phyloP scores from a whole-genome alignment of 2,888 invertebrate species.

The Tyria jacobaeae region DNA sequence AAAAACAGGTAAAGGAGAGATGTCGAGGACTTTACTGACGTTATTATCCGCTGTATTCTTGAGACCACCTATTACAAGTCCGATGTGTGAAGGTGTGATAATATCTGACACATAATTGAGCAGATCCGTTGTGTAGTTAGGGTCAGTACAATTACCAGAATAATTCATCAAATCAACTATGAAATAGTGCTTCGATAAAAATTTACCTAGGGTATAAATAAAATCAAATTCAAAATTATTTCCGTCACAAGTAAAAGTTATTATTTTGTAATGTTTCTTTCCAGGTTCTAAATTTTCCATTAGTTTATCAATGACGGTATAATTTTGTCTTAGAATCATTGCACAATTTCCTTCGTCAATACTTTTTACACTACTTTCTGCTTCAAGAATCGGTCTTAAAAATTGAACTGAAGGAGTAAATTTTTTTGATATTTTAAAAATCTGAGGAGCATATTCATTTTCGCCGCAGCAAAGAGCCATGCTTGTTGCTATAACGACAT shows the following conservation, averaged over 20 bases:
- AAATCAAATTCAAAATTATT: background rate
- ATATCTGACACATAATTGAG: background rate
- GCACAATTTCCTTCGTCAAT: slow-evolving; percentile 10
- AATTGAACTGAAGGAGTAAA: background rate
- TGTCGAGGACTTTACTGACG: background rate
- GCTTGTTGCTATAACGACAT: slow-evolving; percentile 25
- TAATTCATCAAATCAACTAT: background rate
- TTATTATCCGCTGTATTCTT: background rate
- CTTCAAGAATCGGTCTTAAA: slow-evolving; percentile 9
- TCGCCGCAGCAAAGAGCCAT: slow-evolving; percentile 16
- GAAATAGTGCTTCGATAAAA: background rate
- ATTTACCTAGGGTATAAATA: background rate
- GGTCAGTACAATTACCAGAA: background rate
- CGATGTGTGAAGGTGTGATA: slow-evolving; percentile 2
- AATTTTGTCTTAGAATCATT: background rate
- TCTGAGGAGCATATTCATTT: slow-evolving; percentile 2
- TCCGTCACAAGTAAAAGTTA: background rate
- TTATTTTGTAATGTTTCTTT: background rate
- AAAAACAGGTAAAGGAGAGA: slow-evolving; percentile 9
- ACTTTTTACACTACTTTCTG: background rate
- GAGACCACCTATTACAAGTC: slow-evolving; percentile 8
- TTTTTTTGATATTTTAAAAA: slow-evolving; percentile 1
- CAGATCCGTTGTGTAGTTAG: background rate
- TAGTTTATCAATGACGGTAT: background rate
- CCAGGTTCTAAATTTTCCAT: background rate